Evolutionary conservation across 2,113 vertebrate species (phyloP), one percentile per base, ranked within the genome.

Genomic region (Orientallactaga bullata): DNA sequence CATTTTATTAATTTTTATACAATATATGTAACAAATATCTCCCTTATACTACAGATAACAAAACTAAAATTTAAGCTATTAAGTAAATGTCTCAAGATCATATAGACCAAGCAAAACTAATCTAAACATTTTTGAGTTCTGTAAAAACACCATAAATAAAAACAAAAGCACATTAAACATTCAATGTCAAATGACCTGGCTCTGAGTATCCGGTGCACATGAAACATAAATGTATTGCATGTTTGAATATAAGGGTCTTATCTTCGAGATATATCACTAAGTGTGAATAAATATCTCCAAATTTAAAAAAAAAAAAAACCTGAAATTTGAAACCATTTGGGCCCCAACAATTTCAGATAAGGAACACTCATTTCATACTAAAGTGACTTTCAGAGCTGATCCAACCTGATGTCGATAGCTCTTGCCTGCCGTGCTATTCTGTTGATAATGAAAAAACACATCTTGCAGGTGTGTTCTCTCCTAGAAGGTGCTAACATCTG

Each of bases 381-480:
- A 17, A 55, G 30, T n/a, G 47, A 58, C 69, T 89, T 71, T 90
- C 30, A 55, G 63, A 87, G 16, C 12, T 77, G n/a, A 24, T 72
- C 42, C n/a, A 73, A 89, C 88, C 11, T 21, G 42, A 80, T 32
- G 30, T 58, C 13, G 17, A 10, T 5, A 28, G 65, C 24, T 90
- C 55, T 28, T 51, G n/a, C 60, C 21, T 35, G 28, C 11, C 18
- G 5, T 18, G 7, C 26, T 68, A 20, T 42, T 17, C 23, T 71
- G 15, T 86, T 89, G 17, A 24, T 30, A 83, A 86, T 2, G 5
- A 73, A 28, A 23, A 72, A 72, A 73, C 23, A n/a, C 16, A 1
- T 3, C 10, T 18, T 13, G 3, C 1, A 15, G 7, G 4, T 4
- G 0, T 16, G 0, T 35, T 80, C 23, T 69, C 20, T 88, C 58